Evolutionary conservation across 2,113 vertebrate species (phyloP), one percentile per base, ranked within the genome.

Genomic region (Poeciliopsis retropinna): DNA sequence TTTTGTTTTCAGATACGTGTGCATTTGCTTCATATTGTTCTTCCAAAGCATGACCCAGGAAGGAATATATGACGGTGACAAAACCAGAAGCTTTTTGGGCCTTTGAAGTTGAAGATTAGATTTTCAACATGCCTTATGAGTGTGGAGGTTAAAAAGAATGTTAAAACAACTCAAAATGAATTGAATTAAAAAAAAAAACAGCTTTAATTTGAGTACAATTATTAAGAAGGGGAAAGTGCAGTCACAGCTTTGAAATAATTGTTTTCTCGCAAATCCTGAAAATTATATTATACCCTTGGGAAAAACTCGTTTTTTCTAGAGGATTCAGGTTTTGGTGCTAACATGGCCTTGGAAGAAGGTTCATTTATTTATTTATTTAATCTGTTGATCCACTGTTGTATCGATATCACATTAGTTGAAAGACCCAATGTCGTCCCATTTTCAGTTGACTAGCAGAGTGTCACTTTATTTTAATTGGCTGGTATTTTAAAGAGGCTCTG

Each of bases 41-140:
- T 69, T 41, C 17, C 29, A 69, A 0, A 75, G 0, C 51, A 22
- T n/a, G 0, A 17, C 34, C 37, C 31, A 12, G n/a, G 19, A 11
- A 41, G 5, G 29, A 10, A 15, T 31, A 5, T 31, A 63, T 62
- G 17, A 0, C 0, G 2, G 60, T 64, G 57, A 39, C 66, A 7
- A n/a, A 37, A 17, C 31, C 57, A 70, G 30, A 4, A 70, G 17
- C 34, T 44, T 64, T 3, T 34, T 15, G 13, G 17, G 62, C 19
- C 37, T 34, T 64, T 65, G 17, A 80, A 67, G 31, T 9, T 34
- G 0, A 6, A 54, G 31, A n/a, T 41, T 5, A 28, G 29, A 78
- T 72, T 68, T 39, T n/a, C 30, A 31, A 31, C 34, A 39, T 34
- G 5, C 27, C 39, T 65, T 7, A 25, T 64, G 19, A 19, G 10